Evolutionary conservation across 64 coral and sea anemone genomes (phyloP).

Genomic region (Montipora efflorescens): DNA sequence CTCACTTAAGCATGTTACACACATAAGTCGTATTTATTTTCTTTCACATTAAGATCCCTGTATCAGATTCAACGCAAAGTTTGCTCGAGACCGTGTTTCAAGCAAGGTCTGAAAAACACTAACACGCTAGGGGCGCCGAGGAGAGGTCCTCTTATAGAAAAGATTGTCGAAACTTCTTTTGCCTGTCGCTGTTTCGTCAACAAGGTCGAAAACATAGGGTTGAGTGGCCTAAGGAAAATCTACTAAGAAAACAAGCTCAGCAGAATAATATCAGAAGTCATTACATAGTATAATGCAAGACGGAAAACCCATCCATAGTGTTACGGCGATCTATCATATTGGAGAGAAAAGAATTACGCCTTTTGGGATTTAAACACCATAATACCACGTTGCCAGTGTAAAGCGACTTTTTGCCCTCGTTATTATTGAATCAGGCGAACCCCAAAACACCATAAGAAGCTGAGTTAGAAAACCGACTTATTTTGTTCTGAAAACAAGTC

Average conservation of each 20-base stretch:
- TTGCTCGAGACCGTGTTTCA: neutral
- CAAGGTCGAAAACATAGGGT: constrained; percentile 1
- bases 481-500: neutral
- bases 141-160: constrained; percentile 1
- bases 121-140: neutral
- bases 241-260: neutral
- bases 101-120: neutral
- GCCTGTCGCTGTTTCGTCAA: constrained; percentile 7
- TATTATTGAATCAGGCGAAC: neutral
- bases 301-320: neutral
- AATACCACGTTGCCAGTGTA: neutral
- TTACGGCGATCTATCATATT: neutral
- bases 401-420: neutral
- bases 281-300: neutral
- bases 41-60: constrained; percentile 2
- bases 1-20: constrained; percentile 57
- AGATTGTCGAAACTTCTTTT: constrained; percentile 19
- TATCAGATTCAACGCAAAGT: constrained; percentile 10
- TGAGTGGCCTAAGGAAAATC: neutral
- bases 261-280: constrained; percentile 17
- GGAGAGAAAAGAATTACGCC: neutral
- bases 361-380: constrained; percentile 16
- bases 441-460: neutral
- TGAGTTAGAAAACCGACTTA: constrained; percentile 13
- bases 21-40: constrained; percentile 45